Conservation (phyloP, 2,797 vertebrate genomes). For the Acanthiza pusilla region DNA sequence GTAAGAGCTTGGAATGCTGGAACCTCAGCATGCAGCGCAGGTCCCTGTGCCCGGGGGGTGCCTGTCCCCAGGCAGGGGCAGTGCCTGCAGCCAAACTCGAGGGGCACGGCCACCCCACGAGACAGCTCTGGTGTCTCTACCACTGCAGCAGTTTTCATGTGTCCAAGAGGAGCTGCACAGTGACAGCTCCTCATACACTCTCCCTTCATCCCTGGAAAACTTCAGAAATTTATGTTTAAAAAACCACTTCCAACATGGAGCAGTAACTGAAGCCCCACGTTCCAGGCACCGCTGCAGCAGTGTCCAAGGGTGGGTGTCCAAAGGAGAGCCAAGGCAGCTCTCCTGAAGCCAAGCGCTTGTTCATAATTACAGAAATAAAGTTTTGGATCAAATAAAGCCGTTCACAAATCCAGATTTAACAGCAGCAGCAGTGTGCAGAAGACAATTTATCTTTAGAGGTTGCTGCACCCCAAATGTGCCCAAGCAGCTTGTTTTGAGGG, state of each 20-base stretch:
- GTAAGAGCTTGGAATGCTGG: fast-evolving
- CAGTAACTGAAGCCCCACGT: not conserved
- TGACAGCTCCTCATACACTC: fast-evolving
- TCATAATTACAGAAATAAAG: not conserved
- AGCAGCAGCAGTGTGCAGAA: not conserved
- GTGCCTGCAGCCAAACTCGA: not conserved
- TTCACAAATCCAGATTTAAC: not conserved
- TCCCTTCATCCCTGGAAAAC: not conserved
- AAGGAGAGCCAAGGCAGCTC: not conserved
- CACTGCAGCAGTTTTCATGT: not conserved
- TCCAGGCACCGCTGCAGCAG: not conserved
- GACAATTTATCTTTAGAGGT: not conserved
- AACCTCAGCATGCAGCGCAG: not conserved
- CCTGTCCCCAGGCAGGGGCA: not conserved
- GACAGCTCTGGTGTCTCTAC: not conserved
- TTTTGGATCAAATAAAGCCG: not conserved
- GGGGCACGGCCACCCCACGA: fast-evolving
- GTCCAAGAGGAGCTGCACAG: not conserved
- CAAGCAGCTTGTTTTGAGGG: not conserved
- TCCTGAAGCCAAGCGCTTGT: not conserved
- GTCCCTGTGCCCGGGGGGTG: fast-evolving
- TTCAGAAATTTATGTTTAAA: not conserved
- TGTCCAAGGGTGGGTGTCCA: not conserved
- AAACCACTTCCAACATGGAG: not conserved
- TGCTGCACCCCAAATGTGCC: not conserved